A percentile compares a stretch with the other conserved stretches of the same genome.
phyloP scores from a whole-genome alignment of 1,140 invertebrate genomes.

The Dreissena polymorpha region DNA sequence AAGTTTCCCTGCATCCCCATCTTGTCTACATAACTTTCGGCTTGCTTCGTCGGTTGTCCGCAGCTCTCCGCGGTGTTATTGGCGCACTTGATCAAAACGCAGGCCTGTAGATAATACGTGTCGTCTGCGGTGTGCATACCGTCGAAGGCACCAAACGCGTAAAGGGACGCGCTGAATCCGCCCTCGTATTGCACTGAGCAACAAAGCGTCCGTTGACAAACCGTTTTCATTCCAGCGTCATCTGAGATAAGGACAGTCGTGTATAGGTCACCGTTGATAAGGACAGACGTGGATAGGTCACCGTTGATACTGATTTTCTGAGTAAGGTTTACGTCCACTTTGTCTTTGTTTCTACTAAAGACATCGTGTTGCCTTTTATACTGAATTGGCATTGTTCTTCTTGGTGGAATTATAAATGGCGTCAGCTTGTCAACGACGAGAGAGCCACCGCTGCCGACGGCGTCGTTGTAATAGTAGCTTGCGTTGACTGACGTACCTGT shows the following conservation, averaged over 20 bases:
- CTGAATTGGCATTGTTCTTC: not conserved
- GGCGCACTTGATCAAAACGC: constrained; percentile 61
- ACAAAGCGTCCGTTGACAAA: constrained; percentile 59
- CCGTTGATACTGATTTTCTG: not conserved
- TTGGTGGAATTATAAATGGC: not conserved
- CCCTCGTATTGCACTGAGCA: constrained; percentile 60
- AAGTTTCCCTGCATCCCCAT: constrained; percentile 51
- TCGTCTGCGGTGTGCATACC: constrained; percentile 53
- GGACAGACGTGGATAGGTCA: not conserved
- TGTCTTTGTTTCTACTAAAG: too few relatives aligned
- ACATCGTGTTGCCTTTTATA: not conserved
- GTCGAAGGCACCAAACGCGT: constrained; percentile 64
- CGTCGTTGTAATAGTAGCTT: constrained; percentile 58
- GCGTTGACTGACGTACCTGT: constrained; percentile 65
- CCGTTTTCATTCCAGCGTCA: constrained; percentile 7
- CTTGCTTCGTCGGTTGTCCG: constrained; percentile 18
- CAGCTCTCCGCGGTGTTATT: constrained; percentile 17
- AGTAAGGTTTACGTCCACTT: not conserved
- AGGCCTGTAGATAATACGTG: constrained; percentile 60
- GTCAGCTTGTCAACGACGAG: constrained; percentile 58
- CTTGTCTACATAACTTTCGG: constrained; percentile 33
- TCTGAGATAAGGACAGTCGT: not conserved
- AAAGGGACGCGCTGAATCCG: constrained; percentile 27
- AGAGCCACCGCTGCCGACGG: constrained; percentile 16
- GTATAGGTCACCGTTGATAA: constrained; percentile 23